Conservation (phyloP, 2,113 vertebrate species). For the Lanius ludovicianus region DNA sequence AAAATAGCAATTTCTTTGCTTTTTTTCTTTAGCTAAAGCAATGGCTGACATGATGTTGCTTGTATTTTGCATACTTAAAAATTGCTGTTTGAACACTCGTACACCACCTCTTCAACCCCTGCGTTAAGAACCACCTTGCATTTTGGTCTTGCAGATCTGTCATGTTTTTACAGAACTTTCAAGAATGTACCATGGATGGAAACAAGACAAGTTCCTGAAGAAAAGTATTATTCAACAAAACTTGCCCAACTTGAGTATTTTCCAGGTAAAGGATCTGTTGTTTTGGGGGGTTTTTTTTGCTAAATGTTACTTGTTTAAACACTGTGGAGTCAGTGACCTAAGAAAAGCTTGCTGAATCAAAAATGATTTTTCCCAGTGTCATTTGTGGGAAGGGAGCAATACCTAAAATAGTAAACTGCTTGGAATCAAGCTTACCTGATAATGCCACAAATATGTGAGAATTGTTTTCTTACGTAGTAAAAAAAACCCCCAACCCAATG, state of each 20-base stretch:
- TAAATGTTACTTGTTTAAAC: neutral
- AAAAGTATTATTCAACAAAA: neutral
- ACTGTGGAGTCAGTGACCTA: neutral
- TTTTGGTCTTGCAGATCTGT: neutral
- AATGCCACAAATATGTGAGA: neutral
- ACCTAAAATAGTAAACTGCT: neutral
- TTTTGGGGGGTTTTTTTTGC: fast-evolving
- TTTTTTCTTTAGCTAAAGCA: neutral
- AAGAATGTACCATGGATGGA: neutral
- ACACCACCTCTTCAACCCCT: neutral
- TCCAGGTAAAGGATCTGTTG: neutral
- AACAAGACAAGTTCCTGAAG: neutral
- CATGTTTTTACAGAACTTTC: neutral
- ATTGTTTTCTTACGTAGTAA: neutral
- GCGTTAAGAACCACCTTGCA: neutral
- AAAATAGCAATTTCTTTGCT: neutral
- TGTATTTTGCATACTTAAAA: neutral
- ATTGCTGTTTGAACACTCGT: neutral
- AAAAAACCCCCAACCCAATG: fast-evolving
- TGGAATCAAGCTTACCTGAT: neutral
- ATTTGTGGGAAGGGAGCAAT: neutral
- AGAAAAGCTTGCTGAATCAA: neutral
- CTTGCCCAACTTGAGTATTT: neutral
- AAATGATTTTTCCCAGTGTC: neutral
- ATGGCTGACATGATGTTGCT: neutral